These are phyloP conservation scores for Trichogramma evanescens DNA, from an alignment of 2,888 invertebrate species.

Conservation along the genomic window DNA sequence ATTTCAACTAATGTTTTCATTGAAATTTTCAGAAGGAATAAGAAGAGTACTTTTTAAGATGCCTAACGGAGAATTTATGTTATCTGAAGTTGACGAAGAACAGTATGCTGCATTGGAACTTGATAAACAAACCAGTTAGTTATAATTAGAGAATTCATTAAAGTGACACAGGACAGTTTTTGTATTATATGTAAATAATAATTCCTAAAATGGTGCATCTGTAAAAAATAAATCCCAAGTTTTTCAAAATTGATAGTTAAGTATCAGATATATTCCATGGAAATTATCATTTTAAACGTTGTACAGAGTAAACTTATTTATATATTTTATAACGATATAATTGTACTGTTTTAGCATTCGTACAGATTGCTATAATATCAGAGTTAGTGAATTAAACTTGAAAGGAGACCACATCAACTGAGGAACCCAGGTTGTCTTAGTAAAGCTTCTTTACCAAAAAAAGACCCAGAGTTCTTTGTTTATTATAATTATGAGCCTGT, in stretches of 20 bases:
- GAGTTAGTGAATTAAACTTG: constrained; percentile 27
- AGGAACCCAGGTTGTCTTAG: no score
- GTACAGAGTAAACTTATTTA: constrained; percentile 24
- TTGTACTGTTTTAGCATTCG: constrained; percentile 26
- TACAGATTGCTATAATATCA: constrained; percentile 39
- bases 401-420: no score
- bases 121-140: constrained; percentile 48
- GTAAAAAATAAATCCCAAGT: constrained; percentile 27
- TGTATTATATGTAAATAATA: constrained; percentile 44
- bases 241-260: constrained; percentile 37
- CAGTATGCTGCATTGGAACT: constrained; percentile 67
- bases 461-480: no score
- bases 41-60: constrained; percentile 75
- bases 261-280: constrained; percentile 34
- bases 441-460: no score
- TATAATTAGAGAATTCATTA: constrained; percentile 5
- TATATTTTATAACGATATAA: neutral
- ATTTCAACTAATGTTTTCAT: constrained; percentile 3
- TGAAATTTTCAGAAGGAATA: constrained; percentile 62
- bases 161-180: constrained; percentile 29
- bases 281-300: constrained; percentile 35
- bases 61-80: constrained; percentile 78
- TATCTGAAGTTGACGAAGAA: constrained; percentile 81
- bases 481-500: no score
- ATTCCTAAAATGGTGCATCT: constrained; percentile 27